These are phyloP conservation scores for Typhlomys cinereus DNA, from an alignment of 2,113 vertebrate genomes.

Conservation along the genomic window DNA sequence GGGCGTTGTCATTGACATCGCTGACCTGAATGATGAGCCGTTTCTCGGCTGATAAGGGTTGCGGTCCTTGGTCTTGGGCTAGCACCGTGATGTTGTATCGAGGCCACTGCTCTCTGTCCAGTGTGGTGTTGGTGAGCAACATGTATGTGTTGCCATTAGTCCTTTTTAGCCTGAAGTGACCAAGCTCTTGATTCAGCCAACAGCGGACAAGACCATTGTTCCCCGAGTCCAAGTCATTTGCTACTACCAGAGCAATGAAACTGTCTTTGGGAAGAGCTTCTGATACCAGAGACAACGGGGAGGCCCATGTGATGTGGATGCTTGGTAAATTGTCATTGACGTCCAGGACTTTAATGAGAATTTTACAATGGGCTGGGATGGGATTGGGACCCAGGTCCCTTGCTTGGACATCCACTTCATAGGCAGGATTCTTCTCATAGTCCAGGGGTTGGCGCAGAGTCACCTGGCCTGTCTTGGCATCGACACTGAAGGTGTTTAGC, in stretches of 20 bases:
- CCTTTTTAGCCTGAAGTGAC: slow-evolving; percentile 90
- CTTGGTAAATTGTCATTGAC: slow-evolving; percentile 93
- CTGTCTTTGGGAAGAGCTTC: slow-evolving; percentile 90
- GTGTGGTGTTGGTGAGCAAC: slow-evolving; percentile 88
- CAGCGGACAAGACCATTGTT: slow-evolving; percentile 89
- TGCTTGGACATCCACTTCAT: slow-evolving; percentile 92
- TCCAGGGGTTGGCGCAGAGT: slow-evolving; percentile 87
- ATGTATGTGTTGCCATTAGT: slow-evolving; percentile 90
- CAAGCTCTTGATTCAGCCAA: slow-evolving; percentile 84
- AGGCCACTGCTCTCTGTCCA: slow-evolving; percentile 92
- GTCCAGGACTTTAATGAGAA: slow-evolving; percentile 90
- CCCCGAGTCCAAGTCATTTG: slow-evolving; percentile 92
- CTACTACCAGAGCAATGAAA: slow-evolving; percentile 91
- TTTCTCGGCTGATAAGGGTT: slow-evolving; percentile 84
- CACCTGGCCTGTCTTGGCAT: slow-evolving; percentile 87
- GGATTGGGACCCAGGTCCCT: slow-evolving; percentile 92
- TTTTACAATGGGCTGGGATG: slow-evolving; percentile 93
- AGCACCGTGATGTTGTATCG: slow-evolving; percentile 90
- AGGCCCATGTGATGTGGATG: slow-evolving; percentile 90
- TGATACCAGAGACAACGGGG: slow-evolving; percentile 83
- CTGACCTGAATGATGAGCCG: slow-evolving; percentile 89
- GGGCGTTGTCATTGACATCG: slow-evolving; percentile 94
- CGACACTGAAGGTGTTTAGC: slow-evolving; percentile 88
- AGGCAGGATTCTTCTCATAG: slow-evolving; percentile 87
- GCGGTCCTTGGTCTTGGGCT: slow-evolving; percentile 88